Base-by-base conservation (phyloP, 2,797 vertebrate species). In the Adrianichthys oophorus region DNA sequence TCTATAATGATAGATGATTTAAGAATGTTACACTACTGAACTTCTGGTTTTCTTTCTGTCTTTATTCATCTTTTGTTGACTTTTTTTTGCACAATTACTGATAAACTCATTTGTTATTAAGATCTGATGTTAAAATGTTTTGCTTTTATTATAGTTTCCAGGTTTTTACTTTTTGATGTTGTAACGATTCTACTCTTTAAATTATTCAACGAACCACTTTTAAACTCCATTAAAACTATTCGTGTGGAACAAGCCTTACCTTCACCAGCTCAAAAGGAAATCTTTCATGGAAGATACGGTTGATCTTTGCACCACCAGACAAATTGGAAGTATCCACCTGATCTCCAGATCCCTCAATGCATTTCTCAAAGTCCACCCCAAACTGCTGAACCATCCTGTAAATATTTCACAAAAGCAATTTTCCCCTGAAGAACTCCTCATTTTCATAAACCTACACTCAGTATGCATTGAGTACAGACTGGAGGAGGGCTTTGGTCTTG, bases 371-470 rank as follows among this genome's bases (percentile, higher is more conserved):
- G 85, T 98, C 97, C 76, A 98, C 95, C 0, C 94, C 95, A 1
- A 98, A 98, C 87, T 98, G 97, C 86, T 98, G 97, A 69, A 98
- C 97, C 96, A 98, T 98, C 84, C 97, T 98, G 53, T 21, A 24
- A 14, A 51, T 51, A 52, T 48, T 1, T 44, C 15, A 58, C 0
- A n/a, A 19, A 6, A n/a, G n/a, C 23, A 4, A 12, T 5, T 18
- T 13, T 17, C 1, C 12, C 10, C 32, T 37, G 32, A 13, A 15
- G 16, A 24, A 16, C 29, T 29, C 7, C 8, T 15, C 6, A 41
- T 13, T 7, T 37, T 4, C 44, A 23, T 4, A 13, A 24, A 41
- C 4, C 32, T 1, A 1, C 32, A 37, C 4, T n/a, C 10, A 2
- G 7, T 51, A 0, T 50, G 55, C 15, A 54, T 54, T 19, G 37